These are phyloP conservation scores for Falco naumanni DNA, from an alignment of 2,797 vertebrate species.

Conservation along the genomic window DNA sequence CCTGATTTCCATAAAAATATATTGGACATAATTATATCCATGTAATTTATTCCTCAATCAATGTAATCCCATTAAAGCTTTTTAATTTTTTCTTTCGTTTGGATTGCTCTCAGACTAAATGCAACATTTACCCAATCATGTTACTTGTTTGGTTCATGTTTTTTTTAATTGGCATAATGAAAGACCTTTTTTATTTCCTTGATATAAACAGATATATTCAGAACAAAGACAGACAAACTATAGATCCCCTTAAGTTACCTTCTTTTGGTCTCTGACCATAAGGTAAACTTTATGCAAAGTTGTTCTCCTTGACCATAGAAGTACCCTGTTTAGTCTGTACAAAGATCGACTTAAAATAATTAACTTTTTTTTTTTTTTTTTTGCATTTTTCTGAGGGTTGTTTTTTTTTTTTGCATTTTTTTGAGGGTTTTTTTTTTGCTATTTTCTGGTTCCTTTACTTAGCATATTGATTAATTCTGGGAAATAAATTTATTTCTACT, in stretches of 20 bases:
- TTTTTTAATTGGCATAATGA: background rate
- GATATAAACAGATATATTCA: background rate
- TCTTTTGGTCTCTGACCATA: background rate
- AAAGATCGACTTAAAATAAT: background rate
- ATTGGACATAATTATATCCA: background rate
- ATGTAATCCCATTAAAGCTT: background rate
- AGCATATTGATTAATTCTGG: background rate
- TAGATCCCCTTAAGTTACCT: background rate
- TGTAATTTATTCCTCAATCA: background rate
- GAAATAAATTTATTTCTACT: background rate
- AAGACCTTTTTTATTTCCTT: background rate
- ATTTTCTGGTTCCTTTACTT: background rate
- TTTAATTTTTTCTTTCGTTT: background rate
- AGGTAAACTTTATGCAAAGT: background rate
- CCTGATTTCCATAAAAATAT: background rate
- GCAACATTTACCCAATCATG: background rate
- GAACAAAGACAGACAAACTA: background rate
- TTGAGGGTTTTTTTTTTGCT: no score
- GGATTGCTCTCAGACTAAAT: background rate
- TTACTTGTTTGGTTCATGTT: background rate
- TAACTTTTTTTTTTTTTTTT: fast-evolving
- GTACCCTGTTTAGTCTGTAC: background rate
- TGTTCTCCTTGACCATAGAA: background rate
- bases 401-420: background rate
- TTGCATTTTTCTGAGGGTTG: background rate